Evolutionary conservation across 2,113 vertebrate species (phyloP).

Genomic region (Eulacestoma nigropectus): DNA sequence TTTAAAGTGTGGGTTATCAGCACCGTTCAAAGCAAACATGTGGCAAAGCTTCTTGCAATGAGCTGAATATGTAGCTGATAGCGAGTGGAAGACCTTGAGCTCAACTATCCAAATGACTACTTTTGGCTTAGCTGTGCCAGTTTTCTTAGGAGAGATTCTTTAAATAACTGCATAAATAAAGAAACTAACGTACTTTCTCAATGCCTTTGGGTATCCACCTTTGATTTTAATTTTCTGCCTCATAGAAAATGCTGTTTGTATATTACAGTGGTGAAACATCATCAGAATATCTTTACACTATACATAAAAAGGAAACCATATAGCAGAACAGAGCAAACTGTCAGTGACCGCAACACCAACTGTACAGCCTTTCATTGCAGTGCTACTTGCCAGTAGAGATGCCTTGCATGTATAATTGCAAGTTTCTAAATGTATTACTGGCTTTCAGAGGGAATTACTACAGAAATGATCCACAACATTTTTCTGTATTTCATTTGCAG

Average conservation of each 20-base stretch:
- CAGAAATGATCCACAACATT: background rate
- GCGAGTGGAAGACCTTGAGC: background rate
- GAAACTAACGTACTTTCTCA: slow-evolving; percentile 17
- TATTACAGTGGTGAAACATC: slow-evolving; percentile 27
- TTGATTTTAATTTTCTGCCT: slow-evolving; percentile 53
- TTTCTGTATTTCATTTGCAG: background rate
- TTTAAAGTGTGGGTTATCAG: background rate
- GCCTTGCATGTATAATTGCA: background rate
- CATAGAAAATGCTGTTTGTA: slow-evolving; percentile 23
- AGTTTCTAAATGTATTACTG: slow-evolving; percentile 22
- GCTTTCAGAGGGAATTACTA: slow-evolving; percentile 17
- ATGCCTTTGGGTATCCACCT: slow-evolving; percentile 57
- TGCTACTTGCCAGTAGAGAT: background rate
- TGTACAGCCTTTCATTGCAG: slow-evolving; percentile 29
- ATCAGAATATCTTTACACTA: slow-evolving; percentile 15
- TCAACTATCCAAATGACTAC: background rate
- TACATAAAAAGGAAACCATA: slow-evolving; percentile 18
- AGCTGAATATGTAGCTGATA: background rate
- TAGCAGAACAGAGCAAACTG: slow-evolving; percentile 21
- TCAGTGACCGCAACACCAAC: slow-evolving; percentile 5
- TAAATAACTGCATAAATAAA: slow-evolving; percentile 51
- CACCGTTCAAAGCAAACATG: background rate
- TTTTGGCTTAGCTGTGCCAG: background rate
- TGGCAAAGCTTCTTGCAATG: background rate
- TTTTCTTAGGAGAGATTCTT: slow-evolving; percentile 34